Base-by-base conservation (phyloP, 1,140 invertebrate species). In the Araneus ventricosus region DNA sequence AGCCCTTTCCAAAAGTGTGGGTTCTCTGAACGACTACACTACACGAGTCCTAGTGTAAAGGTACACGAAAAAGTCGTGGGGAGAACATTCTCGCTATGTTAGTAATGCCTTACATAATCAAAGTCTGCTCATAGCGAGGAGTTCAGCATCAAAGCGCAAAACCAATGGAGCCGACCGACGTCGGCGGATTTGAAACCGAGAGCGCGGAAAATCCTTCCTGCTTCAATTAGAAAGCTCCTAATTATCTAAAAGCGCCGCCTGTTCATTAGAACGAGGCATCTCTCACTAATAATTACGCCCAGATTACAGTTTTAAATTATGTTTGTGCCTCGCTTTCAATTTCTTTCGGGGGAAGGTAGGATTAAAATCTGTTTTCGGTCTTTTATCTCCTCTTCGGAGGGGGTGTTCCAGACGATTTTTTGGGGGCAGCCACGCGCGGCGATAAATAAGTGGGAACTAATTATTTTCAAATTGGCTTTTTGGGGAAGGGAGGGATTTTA, bases 351-450 rank as follows among this genome's bases (percentile, higher is more conserved):
- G 2, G 39, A 6, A 30, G 27, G 10, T n/a, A 2, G 41, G 39
- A 82, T 82, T 82, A 45, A 24, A 82, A 82, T 75, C 70, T 75
- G 70, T 75, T 75, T 75, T 75, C 70, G 1, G 30, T 37, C 70
- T 75, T 75, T 37, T 37, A 75, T 37, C 70, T 80, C 14, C 10
- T 80, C n/a, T 41, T 82, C 20, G 3, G 10, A 24, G 2, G 41
- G 24, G 41, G 30, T 80, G 37, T 4, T 39, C 8, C 34, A 17
- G 24, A n/a, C 30, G 41, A 45, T 52, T 82, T 82, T 82, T 82
- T 80, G 7, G 30, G 4, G 34, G 17, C 27, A 41, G 79, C 37
- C 20, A 8, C 4, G 37, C 20, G 37, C 10, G 20, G 39, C 10
- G 24, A 82, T 82, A 27, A 45, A 41, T 7, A 80, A 75, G 70